Evolutionary conservation across 2,888 invertebrate genomes (phyloP), one percentile per base, ranked within the genome.

Genomic region (Eilema sororculum): DNA sequence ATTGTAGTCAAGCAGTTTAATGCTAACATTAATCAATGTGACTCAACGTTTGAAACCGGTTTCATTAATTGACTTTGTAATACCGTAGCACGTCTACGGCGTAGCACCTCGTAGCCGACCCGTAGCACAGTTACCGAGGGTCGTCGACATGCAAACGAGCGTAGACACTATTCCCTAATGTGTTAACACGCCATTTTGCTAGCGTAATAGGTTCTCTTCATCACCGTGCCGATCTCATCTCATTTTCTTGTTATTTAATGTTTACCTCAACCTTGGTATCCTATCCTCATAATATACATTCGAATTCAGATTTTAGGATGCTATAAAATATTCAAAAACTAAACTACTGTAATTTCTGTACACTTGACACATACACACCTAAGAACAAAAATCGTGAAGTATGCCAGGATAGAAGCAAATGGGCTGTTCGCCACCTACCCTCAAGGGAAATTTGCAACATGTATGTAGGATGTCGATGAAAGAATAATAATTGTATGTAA

Each of bases 81-180:
- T 46, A 20, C 46, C 46, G 46, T 46, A 46, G 46, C 46, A 52
- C 52, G n/a, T 52, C 52, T 9, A n/a, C 20, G 52, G 6, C 52
- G 52, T 52, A 52, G 52, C 52, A 9, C 1, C 52, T 52, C 52
- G 52, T 52, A 52, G 52, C 20, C 52, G 16, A 20, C 20, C n/a
- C 52, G 52, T 52, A 52, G 20, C 52, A 52, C 8, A 52, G 52
- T 52, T n/a, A 8, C 6, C 8, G 16, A 20, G 52, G 2, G 52
- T n/a, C n/a, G 52, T n/a, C n/a, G n/a, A 16, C 52, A n/a, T 52
- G 52, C 52, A 52, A 52, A 52, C n/a, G 52, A 52, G n/a, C 52
- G 52, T 52, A 52, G 52, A 52, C 52, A 52, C 52, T n/a, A n/a
- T 52, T 52, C 52, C n/a, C 8, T 52, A n/a, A 52, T 52, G 52